Evolutionary conservation across 2,113 vertebrate genomes (phyloP).

Genomic region (Plestiodon gilberti): DNA sequence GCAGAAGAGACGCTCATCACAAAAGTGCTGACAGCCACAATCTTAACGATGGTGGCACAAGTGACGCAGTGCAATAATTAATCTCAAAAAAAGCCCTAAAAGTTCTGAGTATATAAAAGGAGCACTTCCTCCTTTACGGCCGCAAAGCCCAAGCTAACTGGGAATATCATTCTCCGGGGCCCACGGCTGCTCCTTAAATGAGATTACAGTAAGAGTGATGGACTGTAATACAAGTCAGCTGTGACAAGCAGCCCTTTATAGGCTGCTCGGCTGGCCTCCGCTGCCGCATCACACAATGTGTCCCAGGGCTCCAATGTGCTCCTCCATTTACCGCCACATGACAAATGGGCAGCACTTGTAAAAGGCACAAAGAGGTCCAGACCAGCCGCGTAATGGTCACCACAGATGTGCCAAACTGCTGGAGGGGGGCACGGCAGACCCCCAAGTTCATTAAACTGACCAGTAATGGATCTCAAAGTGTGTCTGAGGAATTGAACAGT

Average conservation of each 20-base stretch:
- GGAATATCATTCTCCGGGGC: conserved; percentile 77
- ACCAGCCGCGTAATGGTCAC: conserved; percentile 89
- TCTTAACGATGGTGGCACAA: conserved; percentile 14
- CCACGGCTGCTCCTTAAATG: conserved; percentile 76
- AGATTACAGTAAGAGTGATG: conserved; percentile 80
- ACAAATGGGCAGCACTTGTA: conserved; percentile 91
- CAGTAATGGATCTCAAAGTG: conserved; percentile 88
- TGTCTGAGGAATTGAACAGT: conserved; percentile 88
- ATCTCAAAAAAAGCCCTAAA: conserved; percentile 71
- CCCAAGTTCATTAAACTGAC: conserved; percentile 92
- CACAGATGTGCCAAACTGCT: conserved; percentile 82
- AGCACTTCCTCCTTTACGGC: conserved; percentile 77
- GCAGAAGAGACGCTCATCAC: not conserved
- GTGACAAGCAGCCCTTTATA: conserved; percentile 82
- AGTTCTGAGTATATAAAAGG: conserved; percentile 80
- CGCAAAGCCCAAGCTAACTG: conserved; percentile 81
- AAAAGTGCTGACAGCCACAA: conserved; percentile 61
- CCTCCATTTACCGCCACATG: conserved; percentile 87
- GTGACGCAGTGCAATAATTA: conserved; percentile 72
- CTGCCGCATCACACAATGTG: conserved; percentile 73
- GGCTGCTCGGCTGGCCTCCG: conserved; percentile 82
- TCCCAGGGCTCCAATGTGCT: conserved; percentile 88
- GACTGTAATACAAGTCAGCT: conserved; percentile 57
- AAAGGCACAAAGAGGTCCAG: conserved; percentile 76
- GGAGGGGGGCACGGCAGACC: conserved; percentile 77